Evolutionary conservation across 2,113 vertebrate genomes (phyloP), one percentile per base, ranked within the genome.

Genomic region (Sarotherodon lohbergeri): DNA sequence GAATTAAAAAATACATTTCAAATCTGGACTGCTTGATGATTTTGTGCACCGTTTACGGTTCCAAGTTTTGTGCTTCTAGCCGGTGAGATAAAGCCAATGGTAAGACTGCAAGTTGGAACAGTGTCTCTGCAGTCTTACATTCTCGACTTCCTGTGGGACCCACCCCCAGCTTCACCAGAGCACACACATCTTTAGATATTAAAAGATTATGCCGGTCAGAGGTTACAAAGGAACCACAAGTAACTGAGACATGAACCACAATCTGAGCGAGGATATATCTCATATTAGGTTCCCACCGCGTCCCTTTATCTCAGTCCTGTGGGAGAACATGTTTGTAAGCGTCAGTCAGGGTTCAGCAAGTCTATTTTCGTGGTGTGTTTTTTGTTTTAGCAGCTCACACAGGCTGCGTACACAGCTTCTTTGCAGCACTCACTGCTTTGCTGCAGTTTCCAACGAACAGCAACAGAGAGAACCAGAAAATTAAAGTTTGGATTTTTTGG

Each of bases 51-150:
- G 34, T 79, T 85, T 36, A 48, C 54, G 9, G 16, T 79, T 52
- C 50, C 43, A 29, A 57, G n/a, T 41, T 61, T 52, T 22, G 2
- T 9, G 7, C 36, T 34, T 13, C 14, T 17, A 19, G 2, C 14
- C 11, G 7, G 43, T 91, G 87, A 97, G 97, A 97, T 95, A 95
- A 96, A 95, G 95, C 95, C 93, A 87, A 95, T 94, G 82, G 89
- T 91, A 83, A 86, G 86, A 81, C 56, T n/a, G 32, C 16, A 7
- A 83, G 80, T 36, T 22, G 29, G 50, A 55, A 86, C 3, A 0
- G 81, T 13, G 19, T 46, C 63, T 81, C 79, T n/a, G 41, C 76
- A 10, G 34, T 61, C 43, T 90, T 83, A 89, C 48, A 43, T 27
- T 16, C 48, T 55, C 34, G 27, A 41, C 52, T 46, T 36, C 46